Evolutionary conservation across 2,113 vertebrate genomes (phyloP).

Genomic region (Pomatostomus ruficeps): DNA sequence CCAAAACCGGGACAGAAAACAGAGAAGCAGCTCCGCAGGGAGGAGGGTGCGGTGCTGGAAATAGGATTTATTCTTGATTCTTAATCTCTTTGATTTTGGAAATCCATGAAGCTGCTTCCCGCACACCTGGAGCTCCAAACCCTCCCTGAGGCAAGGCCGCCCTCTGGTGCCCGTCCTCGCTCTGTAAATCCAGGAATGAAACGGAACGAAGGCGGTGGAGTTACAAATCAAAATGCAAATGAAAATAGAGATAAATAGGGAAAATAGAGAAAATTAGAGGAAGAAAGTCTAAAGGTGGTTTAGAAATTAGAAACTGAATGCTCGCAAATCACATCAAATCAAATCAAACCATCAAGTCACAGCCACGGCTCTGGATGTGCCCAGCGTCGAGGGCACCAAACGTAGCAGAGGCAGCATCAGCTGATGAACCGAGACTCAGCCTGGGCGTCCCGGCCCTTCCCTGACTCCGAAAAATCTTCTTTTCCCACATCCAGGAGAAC

Average conservation of each 20-base stretch:
- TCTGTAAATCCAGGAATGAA: fast-evolving
- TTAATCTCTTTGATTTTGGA: not conserved
- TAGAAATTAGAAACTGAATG: not conserved
- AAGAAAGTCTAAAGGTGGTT: not conserved
- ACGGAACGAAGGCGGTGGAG: fast-evolving
- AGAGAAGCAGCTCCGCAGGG: not conserved
- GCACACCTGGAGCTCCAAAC: not conserved
- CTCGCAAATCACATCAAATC: not conserved
- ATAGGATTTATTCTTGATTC: too few species aligned
- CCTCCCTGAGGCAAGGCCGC: not conserved
- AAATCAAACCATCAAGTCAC: not conserved
- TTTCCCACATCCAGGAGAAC: not conserved
- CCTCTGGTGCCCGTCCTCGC: not conserved
- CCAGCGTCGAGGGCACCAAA: not conserved
- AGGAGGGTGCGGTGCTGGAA: not conserved
- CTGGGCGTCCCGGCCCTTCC: not conserved
- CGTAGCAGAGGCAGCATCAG: not conserved
- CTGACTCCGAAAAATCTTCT: not conserved
- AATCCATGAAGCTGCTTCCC: not conserved
- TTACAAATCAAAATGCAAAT: not conserved
- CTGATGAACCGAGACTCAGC: not conserved
- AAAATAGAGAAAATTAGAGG: not conserved
- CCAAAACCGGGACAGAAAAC: fast-evolving
- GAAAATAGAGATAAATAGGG: fast-evolving
- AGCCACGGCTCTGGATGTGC: fast-evolving